phyloP scores from a whole-genome alignment of 2,797 vertebrate genomes.

The Enteromius afrohamiltoni region DNA sequence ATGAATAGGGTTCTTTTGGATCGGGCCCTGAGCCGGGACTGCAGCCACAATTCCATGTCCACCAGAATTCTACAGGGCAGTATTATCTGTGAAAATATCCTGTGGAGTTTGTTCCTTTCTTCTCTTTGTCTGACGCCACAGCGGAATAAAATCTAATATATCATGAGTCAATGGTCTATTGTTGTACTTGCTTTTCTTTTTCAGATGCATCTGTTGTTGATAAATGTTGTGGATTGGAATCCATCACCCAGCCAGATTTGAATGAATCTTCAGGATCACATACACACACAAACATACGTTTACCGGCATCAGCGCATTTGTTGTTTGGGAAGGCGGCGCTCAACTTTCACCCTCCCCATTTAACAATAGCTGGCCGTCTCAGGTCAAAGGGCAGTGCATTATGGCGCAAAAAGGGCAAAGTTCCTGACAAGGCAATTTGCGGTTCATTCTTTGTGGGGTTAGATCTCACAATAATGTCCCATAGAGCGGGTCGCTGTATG shows the following conservation, averaged over 20 bases:
- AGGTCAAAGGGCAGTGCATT: slow-evolving; percentile 78
- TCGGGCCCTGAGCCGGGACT: slow-evolving; percentile 44
- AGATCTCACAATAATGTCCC: slow-evolving; percentile 81
- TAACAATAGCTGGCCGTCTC: slow-evolving; percentile 64
- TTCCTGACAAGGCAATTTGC: slow-evolving; percentile 91
- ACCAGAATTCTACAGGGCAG: slow-evolving; percentile 51
- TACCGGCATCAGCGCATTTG: slow-evolving; percentile 48
- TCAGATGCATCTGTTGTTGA: slow-evolving; percentile 55
- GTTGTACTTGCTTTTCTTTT: slow-evolving; percentile 45
- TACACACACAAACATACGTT: slow-evolving; percentile 1
- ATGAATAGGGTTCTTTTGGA: slow-evolving; percentile 53
- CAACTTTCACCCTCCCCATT: slow-evolving; percentile 52
- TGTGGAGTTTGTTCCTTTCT: slow-evolving; percentile 31
- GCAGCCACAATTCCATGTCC: slow-evolving; percentile 54
- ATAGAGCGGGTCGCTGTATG: slow-evolving; percentile 76
- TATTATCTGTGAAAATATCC: slow-evolving; percentile 58
- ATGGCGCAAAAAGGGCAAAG: slow-evolving; percentile 79
- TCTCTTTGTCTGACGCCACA: slow-evolving; percentile 29
- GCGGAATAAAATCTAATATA: slow-evolving; percentile 51
- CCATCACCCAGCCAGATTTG: slow-evolving; percentile 45
- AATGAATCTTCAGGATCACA: slow-evolving; percentile 39
- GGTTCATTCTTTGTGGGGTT: slow-evolving; percentile 78
- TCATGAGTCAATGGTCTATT: slow-evolving; percentile 52
- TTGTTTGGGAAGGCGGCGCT: slow-evolving; percentile 40
- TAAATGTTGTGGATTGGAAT: slow-evolving; percentile 54